Evolutionary conservation across 2,797 vertebrate species (phyloP), one percentile per base, ranked within the genome.

Genomic region (Tragelaphus oryx): DNA sequence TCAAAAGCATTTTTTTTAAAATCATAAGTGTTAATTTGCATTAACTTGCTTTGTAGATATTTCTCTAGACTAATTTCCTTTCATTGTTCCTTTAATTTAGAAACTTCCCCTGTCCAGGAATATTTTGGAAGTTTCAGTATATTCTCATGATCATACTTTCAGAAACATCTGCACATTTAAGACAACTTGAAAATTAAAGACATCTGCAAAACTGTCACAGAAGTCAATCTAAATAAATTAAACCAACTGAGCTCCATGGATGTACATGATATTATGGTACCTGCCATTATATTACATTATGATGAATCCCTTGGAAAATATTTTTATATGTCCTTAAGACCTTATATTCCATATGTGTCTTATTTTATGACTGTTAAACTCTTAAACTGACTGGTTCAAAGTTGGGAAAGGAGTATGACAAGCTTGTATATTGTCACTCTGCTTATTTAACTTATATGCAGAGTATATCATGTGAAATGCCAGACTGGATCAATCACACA

Each of bases 131-230:
- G 33, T 93, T 95, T 89, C 33, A 83, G 74, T 89, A 91, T 59
- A 89, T 22, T n/a, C 44, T 94, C 41, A 62, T 18, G n/a, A 44
- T 95, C 89, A 96, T 28, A 89, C 18, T 89, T 88, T 59, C 22
- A 83, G 85, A 96, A 97, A 89, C 18, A 80, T 57, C n/a, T 65
- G 44, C 54, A 65, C 74, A 82, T 82, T 78, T 71, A 86, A 78
- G 48, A 91, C 57, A 94, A 86, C 50, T 33, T 87, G 81, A 84
- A 62, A 94, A 62, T 60, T 62, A 81, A 82, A 95, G 87, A 80
- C 50, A 78, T 79, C 30, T 83, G n/a, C 54, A 60, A 94, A 92
- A 93, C 24, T 41, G 11, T 83, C 78, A 89, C 18, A 37, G 33
- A 82, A 94, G 46, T 91, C 89, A 78, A 78, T 57, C 60, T 75